Conservation (phyloP, 1,140 invertebrate genomes). For the Heliconius hermathena region DNA sequence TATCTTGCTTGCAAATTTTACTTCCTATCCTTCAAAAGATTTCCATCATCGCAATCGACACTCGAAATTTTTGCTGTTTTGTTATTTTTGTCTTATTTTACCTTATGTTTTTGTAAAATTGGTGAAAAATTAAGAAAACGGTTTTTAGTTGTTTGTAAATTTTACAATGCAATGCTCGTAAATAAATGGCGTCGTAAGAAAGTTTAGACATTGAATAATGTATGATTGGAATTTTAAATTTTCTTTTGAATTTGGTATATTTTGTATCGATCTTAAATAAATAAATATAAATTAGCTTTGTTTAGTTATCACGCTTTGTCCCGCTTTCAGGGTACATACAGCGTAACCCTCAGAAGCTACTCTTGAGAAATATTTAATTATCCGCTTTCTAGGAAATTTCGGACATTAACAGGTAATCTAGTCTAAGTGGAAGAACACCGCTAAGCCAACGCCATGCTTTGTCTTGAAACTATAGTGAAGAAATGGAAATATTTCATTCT, state of each 20-base stretch:
- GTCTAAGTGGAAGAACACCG: too few species aligned
- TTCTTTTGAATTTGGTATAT: background rate
- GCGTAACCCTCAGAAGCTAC: too few species aligned
- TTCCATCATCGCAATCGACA: background rate
- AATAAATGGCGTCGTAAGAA: background rate
- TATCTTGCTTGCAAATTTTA: background rate
- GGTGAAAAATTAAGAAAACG: background rate
- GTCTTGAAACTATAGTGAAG: too few species aligned
- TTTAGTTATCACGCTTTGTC: too few species aligned
- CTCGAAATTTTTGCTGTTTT: background rate
- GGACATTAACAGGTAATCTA: too few species aligned
- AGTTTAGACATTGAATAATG: background rate
- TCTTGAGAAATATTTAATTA: too few species aligned
- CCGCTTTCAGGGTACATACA: too few species aligned
- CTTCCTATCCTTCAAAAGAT: background rate
- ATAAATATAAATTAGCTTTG: too few species aligned
- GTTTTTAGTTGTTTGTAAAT: background rate
- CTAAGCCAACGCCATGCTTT: too few species aligned
- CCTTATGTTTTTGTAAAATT: background rate
- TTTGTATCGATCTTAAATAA: too few species aligned
- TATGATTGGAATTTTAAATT: background rate
- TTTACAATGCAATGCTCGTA: background rate
- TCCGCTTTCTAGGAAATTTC: too few species aligned
- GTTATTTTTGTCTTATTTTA: background rate
- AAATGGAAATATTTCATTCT: too few species aligned